Conservation (phyloP, 2,888 invertebrate genomes). For the Mimachlamys varia region DNA sequence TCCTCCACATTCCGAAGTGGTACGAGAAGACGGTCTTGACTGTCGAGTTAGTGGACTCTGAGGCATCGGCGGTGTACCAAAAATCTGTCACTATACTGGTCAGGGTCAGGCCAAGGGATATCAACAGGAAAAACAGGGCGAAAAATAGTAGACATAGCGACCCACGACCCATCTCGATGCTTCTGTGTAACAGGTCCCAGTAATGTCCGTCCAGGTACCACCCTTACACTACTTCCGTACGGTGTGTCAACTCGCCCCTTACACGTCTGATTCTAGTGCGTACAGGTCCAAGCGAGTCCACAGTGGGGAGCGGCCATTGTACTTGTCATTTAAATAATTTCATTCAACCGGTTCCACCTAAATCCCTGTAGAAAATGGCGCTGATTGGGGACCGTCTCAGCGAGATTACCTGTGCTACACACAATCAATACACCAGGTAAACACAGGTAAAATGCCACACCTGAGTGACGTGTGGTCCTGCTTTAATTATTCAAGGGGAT, state of each 20-base stretch:
- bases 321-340: constrained; percentile 16
- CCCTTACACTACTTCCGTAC: not conserved
- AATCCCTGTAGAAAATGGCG: constrained; percentile 43
- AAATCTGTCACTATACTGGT: constrained; percentile 63
- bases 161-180: constrained; percentile 50
- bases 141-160: constrained; percentile 60
- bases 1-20: constrained; percentile 65
- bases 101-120: constrained; percentile 60
- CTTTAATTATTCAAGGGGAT: not conserved
- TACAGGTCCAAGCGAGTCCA: constrained; percentile 18
- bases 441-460: constrained; percentile 9
- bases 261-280: not conserved
- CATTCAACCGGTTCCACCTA: constrained; percentile 44
- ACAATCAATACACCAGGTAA: constrained; percentile 3
- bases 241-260: not conserved
- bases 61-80: constrained; percentile 61
- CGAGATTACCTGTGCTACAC: constrained; percentile 1
- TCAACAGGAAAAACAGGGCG: constrained; percentile 60
- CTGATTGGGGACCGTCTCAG: constrained; percentile 36
- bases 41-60: constrained; percentile 51
- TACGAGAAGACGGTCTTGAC: constrained; percentile 56
- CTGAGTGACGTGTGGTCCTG: not conserved
- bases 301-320: constrained; percentile 48
- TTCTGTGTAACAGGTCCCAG: not conserved
- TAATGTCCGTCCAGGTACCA: not conserved